Conservation (phyloP, 2,888 invertebrate species). For the Acrocera orbiculus region DNA sequence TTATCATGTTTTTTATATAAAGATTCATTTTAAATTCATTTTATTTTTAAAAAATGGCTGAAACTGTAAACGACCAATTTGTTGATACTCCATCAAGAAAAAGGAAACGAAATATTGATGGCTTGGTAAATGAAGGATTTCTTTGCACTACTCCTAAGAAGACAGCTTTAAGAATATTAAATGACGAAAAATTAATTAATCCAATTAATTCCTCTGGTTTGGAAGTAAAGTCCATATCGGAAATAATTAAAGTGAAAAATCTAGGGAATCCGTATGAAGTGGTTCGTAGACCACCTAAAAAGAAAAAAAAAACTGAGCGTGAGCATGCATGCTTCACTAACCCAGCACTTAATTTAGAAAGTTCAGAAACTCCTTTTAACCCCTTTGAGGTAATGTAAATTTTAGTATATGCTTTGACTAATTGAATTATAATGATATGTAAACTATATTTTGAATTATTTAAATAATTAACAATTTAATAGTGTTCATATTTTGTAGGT, state of each 20-base stretch:
- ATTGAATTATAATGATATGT: background rate
- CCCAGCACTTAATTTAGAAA: constrained; percentile 26
- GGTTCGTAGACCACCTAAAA: constrained; percentile 27
- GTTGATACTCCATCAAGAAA: constrained; percentile 20
- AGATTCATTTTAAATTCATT: too few species aligned
- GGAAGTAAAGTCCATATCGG: constrained; percentile 26
- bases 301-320: constrained; percentile 22
- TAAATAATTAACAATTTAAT: background rate
- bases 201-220: too few species aligned
- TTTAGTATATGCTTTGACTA: background rate
- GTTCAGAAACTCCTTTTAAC: constrained; percentile 28
- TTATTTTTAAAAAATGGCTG: constrained; percentile 11
- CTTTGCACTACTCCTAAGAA: too few species aligned
- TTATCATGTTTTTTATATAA: too few species aligned
- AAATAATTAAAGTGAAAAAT: constrained; percentile 12
- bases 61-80: constrained; percentile 12
- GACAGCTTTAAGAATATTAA: too few species aligned
- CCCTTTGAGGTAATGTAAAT: constrained; percentile 26
- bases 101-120: constrained; percentile 23
- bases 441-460: too few species aligned
- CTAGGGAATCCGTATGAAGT: constrained; percentile 26
- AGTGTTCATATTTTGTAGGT: constrained; percentile 1
- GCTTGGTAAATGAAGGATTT: constrained; percentile 3
- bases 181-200: too few species aligned
- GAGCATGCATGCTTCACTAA: constrained; percentile 26